Conservation (phyloP, 2,888 invertebrate species). For the Masnerella sp. region DNA sequence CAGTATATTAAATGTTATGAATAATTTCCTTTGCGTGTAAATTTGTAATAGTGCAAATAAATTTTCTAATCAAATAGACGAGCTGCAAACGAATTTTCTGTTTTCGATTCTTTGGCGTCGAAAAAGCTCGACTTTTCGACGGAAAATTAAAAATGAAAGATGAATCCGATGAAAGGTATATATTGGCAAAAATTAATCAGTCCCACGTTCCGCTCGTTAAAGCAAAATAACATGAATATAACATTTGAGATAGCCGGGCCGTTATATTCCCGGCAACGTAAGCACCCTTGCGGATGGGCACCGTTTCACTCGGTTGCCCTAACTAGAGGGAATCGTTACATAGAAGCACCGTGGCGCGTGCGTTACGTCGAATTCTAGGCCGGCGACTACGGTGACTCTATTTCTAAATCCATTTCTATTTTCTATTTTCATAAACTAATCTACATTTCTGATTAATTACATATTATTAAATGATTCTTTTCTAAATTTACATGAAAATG, state of each 20-base stretch:
- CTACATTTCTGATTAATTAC: too few relatives aligned
- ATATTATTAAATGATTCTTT: too few relatives aligned
- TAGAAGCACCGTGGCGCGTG: constrained; percentile 60
- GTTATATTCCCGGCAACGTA: constrained; percentile 50
- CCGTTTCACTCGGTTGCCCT: constrained; percentile 50
- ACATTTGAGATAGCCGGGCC: constrained; percentile 36
- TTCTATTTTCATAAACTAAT: constrained; percentile 73
- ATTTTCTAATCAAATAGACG: too few relatives aligned
- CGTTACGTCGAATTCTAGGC: constrained; percentile 70
- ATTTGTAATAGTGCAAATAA: too few relatives aligned
- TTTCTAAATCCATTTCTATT: constrained; percentile 72
- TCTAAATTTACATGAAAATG: too few relatives aligned
- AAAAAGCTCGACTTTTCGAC: too few relatives aligned
- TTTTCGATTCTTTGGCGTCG: too few relatives aligned
- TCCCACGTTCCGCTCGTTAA: constrained; percentile 42
- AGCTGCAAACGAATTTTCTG: too few relatives aligned
- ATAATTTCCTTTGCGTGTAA: too few relatives aligned
- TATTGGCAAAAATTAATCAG: constrained; percentile 40
- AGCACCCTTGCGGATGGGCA: constrained; percentile 52
- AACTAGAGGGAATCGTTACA: constrained; percentile 48
- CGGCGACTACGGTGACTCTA: constrained; percentile 69
- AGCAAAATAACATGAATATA: constrained; percentile 40
- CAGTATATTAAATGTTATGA: too few relatives aligned
- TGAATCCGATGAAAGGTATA: constrained; percentile 4
- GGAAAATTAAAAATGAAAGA: background rate